Evolutionary conservation across 2,113 vertebrate genomes (phyloP), one percentile per base, ranked within the genome.

Genomic region (Gavia stellata): DNA sequence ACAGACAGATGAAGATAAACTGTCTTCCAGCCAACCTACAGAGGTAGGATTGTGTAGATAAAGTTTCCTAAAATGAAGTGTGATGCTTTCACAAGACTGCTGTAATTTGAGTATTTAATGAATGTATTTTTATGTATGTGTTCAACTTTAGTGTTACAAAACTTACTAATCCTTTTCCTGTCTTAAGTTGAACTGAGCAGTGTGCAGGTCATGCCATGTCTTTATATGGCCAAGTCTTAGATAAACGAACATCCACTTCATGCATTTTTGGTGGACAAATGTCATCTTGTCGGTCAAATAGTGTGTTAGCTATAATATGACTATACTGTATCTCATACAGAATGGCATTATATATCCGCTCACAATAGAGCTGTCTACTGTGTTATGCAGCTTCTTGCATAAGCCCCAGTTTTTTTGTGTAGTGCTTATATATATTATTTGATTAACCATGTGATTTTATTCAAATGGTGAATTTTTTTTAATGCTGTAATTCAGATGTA

Each of bases 1-100:
- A 91, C 98, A 99, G 96, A 99, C 99, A 56, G 99, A 99, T 70
- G 99, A 98, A 80, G 99, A 99, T 96, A 99, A 98, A 95, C 97
- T 99, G 38, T 99, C 99, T 77, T 99, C 99, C 38, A 98, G 94
- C 83, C 99, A 99, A 25, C 93, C 98, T 73, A 87, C 98, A 96
- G 99, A 98, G 97, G 99, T 99, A 98, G 95, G 97, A 70, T 31
- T 63, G 9, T 10, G 2, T 81, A 66, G 70, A 44, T 31, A 45
- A 53, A 52, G 21, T 44, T 87, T 19, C 34, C 40, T 86, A 12
- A 72, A 79, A 19, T 3, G 4, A 82, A 81, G 8, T 1, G 0
- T 18, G 25, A 4, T 49, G 26, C 36, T 86, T 84, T 92, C 28
- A 47, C 23, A 47, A 33, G 28, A n/a, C 40, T 61, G 12, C 29